These are phyloP conservation scores for Teleogryllus oceanicus DNA, from an alignment of 2,888 invertebrate species.

Conservation along the genomic window DNA sequence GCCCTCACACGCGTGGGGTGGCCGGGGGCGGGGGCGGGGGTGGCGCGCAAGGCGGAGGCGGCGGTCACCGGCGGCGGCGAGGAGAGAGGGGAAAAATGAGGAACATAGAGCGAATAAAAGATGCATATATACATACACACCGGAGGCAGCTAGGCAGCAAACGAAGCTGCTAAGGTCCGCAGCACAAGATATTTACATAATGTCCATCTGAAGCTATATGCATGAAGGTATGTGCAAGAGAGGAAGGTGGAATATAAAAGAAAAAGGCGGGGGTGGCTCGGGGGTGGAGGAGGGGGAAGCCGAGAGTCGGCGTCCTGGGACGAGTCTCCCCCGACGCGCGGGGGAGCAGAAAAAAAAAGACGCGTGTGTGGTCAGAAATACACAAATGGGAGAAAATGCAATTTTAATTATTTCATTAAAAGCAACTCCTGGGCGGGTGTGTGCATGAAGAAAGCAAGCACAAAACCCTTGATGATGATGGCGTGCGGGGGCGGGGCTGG, in stretches of 20 bases:
- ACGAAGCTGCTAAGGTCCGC: constrained; percentile 10
- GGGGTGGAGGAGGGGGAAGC: background rate
- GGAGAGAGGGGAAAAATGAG: background rate
- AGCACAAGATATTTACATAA: background rate
- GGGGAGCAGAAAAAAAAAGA: background rate
- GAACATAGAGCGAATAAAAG: background rate
- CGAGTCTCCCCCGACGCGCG: background rate
- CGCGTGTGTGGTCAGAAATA: constrained; percentile 18
- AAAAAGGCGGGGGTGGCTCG: background rate
- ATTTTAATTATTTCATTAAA: constrained; percentile 33
- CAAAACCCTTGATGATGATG: background rate
- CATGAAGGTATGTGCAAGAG: background rate
- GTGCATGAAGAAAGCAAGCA: background rate
- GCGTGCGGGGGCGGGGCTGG: background rate
- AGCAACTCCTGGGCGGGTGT: constrained; percentile 1
- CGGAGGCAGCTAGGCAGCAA: background rate
- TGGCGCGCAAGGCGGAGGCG: too few species aligned
- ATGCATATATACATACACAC: background rate
- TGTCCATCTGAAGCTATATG: background rate
- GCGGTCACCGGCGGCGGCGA: too few species aligned
- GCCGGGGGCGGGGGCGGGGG: too few species aligned
- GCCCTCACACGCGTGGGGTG: too few species aligned
- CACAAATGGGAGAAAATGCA: constrained; percentile 31
- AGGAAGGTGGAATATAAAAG: constrained; percentile 1
- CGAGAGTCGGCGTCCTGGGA: too few species aligned